A percentile compares a stretch with the other conserved stretches of the same genome.
Conservation (phyloP, 2,888 invertebrate genomes). For the Heliconius erato region DNA sequence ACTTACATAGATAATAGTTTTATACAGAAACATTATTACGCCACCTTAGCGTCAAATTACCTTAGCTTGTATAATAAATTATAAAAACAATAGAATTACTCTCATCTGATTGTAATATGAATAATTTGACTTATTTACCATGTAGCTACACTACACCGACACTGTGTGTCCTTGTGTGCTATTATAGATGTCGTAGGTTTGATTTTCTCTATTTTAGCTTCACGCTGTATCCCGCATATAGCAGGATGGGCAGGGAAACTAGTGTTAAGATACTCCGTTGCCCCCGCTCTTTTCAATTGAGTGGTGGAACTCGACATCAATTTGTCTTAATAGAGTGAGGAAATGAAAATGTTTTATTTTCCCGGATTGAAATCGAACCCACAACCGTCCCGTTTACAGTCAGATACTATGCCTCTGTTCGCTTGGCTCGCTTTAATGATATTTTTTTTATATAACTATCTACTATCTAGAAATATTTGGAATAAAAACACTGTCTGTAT, state of each 20-base stretch:
- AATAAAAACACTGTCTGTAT: too few relatives aligned
- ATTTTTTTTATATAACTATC: too few relatives aligned
- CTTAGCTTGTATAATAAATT: conserved; percentile 7
- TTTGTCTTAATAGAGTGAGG: background rate
- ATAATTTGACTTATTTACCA: background rate
- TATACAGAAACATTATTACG: background rate
- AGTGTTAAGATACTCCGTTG: background rate
- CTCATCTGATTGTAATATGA: background rate
- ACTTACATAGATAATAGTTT: background rate
- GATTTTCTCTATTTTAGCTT: background rate
- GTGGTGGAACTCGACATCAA: background rate
- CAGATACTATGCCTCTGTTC: background rate
- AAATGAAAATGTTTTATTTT: background rate
- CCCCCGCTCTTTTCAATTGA: background rate
- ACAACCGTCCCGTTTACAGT: background rate
- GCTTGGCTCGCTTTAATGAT: too few relatives aligned
- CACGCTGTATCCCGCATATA: background rate
- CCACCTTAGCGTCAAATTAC: conserved; percentile 12
- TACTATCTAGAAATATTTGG: too few relatives aligned
- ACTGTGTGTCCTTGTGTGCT: background rate
- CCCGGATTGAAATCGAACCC: background rate
- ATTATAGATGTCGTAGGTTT: background rate
- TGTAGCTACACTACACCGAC: background rate
- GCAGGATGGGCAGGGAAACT: background rate
- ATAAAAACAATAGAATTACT: conserved; percentile 24